Conservation (phyloP, 2,888 invertebrate species). For the Cotesia congregata region DNA sequence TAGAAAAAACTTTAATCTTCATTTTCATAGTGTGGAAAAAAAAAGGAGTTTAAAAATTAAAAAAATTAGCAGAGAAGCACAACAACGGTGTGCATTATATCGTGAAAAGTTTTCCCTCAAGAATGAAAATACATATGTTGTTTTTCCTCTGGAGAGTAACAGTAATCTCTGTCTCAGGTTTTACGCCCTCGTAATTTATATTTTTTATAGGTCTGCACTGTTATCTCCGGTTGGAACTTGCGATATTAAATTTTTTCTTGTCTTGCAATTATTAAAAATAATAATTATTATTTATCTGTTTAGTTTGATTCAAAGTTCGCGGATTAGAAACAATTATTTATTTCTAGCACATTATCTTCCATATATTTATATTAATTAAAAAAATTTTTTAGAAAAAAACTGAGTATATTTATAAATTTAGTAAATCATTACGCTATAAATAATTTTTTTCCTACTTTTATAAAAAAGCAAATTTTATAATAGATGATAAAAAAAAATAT, state of each 20-base stretch:
- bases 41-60: background rate
- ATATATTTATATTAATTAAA: background rate
- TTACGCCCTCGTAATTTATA: slow-evolving; percentile 44
- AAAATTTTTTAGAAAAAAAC: no score
- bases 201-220: slow-evolving; percentile 38
- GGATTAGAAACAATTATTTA: no score
- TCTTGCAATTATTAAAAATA: background rate
- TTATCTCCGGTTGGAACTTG: slow-evolving; percentile 46
- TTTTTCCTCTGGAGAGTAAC: slow-evolving; percentile 38
- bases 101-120: slow-evolving; percentile 14
- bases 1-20: no score
- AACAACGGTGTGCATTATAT: background rate
- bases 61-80: background rate
- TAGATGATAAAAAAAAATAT: no score
- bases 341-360: no score
- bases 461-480: background rate
- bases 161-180: slow-evolving; percentile 38
- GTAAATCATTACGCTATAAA: no score
- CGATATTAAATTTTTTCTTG: slow-evolving; percentile 53
- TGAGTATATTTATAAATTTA: no score
- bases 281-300: background rate
- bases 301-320: no score
- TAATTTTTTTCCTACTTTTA: background rate
- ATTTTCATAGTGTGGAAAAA: no score
- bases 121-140: slow-evolving; percentile 27